Evolutionary conservation across 2,888 invertebrate genomes (phyloP).

Genomic region (Agrilus biguttatus): DNA sequence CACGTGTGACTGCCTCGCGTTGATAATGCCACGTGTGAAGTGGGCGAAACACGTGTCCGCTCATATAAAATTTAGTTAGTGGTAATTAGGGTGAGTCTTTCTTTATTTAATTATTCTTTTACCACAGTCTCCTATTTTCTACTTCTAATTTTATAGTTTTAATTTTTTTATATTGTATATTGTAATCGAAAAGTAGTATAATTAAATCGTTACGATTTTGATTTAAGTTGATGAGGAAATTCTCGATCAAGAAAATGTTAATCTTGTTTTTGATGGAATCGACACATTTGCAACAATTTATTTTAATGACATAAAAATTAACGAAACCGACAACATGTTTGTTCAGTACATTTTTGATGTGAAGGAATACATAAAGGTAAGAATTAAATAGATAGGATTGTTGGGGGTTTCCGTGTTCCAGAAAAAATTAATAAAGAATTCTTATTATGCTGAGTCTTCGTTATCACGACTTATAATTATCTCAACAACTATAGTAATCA

Average conservation of each 20-base stretch:
- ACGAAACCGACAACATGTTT: slow-evolving; percentile 72
- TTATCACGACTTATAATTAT: no score
- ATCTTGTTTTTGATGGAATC: slow-evolving; percentile 67
- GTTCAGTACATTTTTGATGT: slow-evolving; percentile 59
- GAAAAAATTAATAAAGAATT: not conserved
- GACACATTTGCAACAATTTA: slow-evolving; percentile 69
- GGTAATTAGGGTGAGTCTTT: no score
- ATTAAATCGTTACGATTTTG: not conserved
- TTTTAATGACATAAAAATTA: slow-evolving; percentile 54
- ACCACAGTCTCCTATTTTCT: no score
- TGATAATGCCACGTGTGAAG: no score
- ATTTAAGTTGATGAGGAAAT: slow-evolving; percentile 26
- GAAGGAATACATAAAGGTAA: slow-evolving; percentile 41
- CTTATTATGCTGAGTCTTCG: slow-evolving; percentile 5
- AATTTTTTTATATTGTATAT: no score
- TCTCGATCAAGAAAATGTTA: slow-evolving; percentile 26
- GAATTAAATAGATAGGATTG: slow-evolving; percentile 2
- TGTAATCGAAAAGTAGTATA: no score
- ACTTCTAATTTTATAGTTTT: no score
- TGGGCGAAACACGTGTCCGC: no score
- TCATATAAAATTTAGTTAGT: no score
- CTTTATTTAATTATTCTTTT: no score
- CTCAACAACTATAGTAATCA: no score
- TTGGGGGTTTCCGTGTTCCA: not conserved
- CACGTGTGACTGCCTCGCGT: no score